Percentiles rank a stretch among this genome's conserved stretches.
These are phyloP conservation scores for Drosophila tristis DNA, from an alignment of 1,140 invertebrate genomes.

Conservation along the genomic window DNA sequence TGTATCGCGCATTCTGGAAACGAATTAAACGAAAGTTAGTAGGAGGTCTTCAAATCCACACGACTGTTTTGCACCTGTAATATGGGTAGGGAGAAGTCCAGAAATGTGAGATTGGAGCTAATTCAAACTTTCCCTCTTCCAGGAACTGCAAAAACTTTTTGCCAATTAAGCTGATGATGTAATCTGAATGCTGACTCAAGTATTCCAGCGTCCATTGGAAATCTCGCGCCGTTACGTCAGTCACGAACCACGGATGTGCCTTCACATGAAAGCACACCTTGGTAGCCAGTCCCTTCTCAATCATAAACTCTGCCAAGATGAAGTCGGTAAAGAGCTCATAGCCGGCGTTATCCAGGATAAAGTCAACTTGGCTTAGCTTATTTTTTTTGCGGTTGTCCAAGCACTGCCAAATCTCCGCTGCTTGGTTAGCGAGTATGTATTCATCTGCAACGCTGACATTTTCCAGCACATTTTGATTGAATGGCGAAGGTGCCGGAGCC, in stretches of 20 bases:
- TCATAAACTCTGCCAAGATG: constrained; percentile 93
- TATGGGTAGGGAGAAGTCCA: constrained; percentile 95
- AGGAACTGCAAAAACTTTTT: constrained; percentile 86
- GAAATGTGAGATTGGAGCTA: constrained; percentile 88
- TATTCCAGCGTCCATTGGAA: constrained; percentile 88
- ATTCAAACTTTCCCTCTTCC: constrained; percentile 85
- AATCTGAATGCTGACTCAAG: constrained; percentile 83
- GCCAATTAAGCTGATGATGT: constrained; percentile 84
- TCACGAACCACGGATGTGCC: constrained; percentile 97
- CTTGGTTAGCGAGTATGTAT: constrained; percentile 89
- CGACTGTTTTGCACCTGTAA: constrained; percentile 45
- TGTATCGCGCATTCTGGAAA: constrained; percentile 90
- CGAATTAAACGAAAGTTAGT: background rate
- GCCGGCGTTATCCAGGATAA: constrained; percentile 96
- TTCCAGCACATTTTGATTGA: constrained; percentile 86
- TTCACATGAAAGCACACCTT: constrained; percentile 95
- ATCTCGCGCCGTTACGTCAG: constrained; percentile 92
- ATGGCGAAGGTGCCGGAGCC: background rate
- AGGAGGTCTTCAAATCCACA: background rate
- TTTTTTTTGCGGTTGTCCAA: constrained; percentile 51
- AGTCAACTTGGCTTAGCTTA: constrained; percentile 86
- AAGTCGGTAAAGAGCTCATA: constrained; percentile 97
- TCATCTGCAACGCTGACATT: constrained; percentile 87
- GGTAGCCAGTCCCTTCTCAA: constrained; percentile 87
- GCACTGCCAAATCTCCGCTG: constrained; percentile 85